These are phyloP conservation scores for Saiga tatarica DNA, from an alignment of 2,113 vertebrate species.

Conservation along the genomic window DNA sequence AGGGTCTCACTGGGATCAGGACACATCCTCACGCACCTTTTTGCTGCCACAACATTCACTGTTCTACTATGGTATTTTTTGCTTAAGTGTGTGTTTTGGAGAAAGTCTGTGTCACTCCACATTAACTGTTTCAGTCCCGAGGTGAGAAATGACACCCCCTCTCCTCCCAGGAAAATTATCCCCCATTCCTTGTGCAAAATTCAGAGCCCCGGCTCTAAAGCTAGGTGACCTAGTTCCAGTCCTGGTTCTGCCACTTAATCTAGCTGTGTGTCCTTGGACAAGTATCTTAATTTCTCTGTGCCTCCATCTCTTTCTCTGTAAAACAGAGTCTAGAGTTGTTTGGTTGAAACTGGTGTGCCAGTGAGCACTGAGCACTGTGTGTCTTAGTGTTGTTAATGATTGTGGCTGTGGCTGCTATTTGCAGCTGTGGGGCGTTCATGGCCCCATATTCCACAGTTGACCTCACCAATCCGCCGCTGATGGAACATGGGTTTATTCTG, in stretches of 20 bases:
- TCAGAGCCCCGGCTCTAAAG: not conserved
- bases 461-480: not conserved
- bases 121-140: rapidly evolving
- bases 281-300: not conserved
- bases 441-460: rapidly evolving
- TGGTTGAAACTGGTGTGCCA: rapidly evolving
- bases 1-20: not conserved
- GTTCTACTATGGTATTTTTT: too few relatives aligned
- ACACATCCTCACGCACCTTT: rapidly evolving
- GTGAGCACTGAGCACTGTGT: not conserved
- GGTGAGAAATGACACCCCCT: not conserved
- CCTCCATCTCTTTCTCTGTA: not conserved
- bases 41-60: not conserved
- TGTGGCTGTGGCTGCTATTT: not conserved
- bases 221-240: not conserved
- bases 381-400: rapidly evolving
- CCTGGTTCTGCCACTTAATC: not conserved
- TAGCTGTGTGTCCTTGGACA: not conserved
- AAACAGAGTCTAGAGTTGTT: not conserved
- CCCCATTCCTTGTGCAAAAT: not conserved
- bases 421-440: rapidly evolving
- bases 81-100: not conserved
- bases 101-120: not conserved
- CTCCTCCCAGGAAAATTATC: not conserved
- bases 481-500: not conserved